These are phyloP conservation scores for Otus sunia DNA, from an alignment of 2,113 vertebrate genomes.

Conservation along the genomic window DNA sequence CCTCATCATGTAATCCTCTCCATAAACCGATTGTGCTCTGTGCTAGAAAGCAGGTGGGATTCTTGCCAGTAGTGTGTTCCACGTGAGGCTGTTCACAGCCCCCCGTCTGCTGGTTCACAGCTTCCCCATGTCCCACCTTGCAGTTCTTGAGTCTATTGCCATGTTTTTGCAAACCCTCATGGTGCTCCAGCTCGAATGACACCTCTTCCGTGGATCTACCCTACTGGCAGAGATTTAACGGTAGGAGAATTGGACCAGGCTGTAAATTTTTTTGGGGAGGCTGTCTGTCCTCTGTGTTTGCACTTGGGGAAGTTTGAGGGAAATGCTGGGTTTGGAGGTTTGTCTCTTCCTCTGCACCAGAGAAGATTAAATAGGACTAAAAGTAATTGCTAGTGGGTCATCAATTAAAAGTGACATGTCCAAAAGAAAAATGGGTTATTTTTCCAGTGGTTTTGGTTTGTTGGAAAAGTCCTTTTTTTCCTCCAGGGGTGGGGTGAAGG, in stretches of 20 bases:
- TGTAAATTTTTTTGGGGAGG: not conserved
- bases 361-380: not conserved
- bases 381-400: not conserved
- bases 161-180: not conserved
- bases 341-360: not conserved
- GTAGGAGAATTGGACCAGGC: not conserved
- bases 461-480: not conserved
- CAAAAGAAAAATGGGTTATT: not conserved
- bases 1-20: not conserved
- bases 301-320: not conserved
- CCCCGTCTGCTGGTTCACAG: fast-evolving
- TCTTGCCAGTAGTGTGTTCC: not conserved
- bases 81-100: not conserved
- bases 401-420: not conserved
- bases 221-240: not conserved
- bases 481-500: not conserved
- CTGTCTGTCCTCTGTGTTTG: not conserved
- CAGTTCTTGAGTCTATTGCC: not conserved
- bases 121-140: not conserved
- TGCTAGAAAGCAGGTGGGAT: not conserved
- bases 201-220: not conserved
- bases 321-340: not conserved
- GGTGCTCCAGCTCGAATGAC: not conserved
- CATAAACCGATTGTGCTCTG: fast-evolving
- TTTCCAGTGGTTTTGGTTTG: not conserved